These are phyloP conservation scores for Nematostella vectensis DNA, from an alignment of 92 coral and sea anemone genomes.

Conservation along the genomic window DNA sequence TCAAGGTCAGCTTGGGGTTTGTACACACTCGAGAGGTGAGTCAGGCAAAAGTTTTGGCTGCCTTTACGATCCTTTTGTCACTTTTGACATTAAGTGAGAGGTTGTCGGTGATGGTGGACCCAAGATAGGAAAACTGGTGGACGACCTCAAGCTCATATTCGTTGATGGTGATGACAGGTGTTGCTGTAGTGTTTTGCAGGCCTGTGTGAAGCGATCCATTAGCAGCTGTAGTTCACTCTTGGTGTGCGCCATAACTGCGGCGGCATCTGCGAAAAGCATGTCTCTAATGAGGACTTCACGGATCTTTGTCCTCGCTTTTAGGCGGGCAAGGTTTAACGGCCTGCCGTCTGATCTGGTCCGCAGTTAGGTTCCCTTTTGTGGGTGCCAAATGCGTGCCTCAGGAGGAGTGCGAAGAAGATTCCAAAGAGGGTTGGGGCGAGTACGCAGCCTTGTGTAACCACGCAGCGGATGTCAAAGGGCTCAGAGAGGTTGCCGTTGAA, in stretches of 20 bases:
- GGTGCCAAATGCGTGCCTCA: constrained; percentile 3
- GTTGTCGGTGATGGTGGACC: constrained; percentile 18
- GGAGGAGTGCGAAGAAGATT: constrained; percentile 23
- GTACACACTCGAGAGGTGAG: constrained; percentile 20
- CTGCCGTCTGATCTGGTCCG: constrained; percentile 32
- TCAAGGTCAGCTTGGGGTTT: constrained; percentile 14
- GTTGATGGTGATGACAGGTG: constrained; percentile 5
- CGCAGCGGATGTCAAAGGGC: constrained; percentile 14
- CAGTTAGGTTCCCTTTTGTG: constrained; percentile 15
- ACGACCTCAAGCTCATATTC: constrained; percentile 1
- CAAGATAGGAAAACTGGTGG: background rate
- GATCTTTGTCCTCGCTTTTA: constrained; percentile 26
- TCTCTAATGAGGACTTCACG: constrained; percentile 11
- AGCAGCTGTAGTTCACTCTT: constrained; percentile 18
- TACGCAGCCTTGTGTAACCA: constrained; percentile 27
- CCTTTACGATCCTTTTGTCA: constrained; percentile 14
- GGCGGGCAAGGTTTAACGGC: constrained; percentile 18
- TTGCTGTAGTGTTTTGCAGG: constrained; percentile 12
- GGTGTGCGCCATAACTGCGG: constrained; percentile 22
- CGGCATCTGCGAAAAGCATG: constrained; percentile 30
- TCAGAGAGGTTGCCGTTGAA: constrained; percentile 10
- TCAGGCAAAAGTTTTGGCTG: constrained; percentile 12
- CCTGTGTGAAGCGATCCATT: constrained; percentile 15
- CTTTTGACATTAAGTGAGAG: constrained; percentile 15
- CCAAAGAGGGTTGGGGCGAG: constrained; percentile 45